A percentile compares a stretch with the other conserved stretches of the same genome.
Evolutionary conservation across 2,888 invertebrate genomes (phyloP).

Genomic region (Agrotis segetum): DNA sequence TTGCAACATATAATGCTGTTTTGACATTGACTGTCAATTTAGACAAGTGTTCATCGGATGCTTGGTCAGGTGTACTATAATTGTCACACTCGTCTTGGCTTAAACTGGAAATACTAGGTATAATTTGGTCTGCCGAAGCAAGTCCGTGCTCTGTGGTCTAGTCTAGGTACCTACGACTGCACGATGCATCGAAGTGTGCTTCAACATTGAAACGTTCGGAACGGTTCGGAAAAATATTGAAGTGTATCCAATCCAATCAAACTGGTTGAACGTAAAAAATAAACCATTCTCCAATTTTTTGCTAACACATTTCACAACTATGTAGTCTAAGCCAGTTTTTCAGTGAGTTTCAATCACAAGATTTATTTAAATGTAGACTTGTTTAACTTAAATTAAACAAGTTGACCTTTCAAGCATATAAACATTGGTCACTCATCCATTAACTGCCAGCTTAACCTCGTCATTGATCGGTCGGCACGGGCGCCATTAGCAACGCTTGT

Average conservation of each 20-base stretch:
- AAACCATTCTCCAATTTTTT: background rate
- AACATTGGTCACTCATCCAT: conserved; percentile 16
- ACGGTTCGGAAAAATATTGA: background rate
- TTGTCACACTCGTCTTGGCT: background rate
- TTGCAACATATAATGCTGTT: too few species aligned
- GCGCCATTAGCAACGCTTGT: conserved; percentile 27
- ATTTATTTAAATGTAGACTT: too few species aligned
- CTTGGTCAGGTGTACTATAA: too few species aligned
- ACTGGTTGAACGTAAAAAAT: background rate
- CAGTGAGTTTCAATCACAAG: background rate
- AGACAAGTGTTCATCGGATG: too few species aligned
- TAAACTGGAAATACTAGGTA: too few species aligned
- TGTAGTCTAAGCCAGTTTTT: background rate
- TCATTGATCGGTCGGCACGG: conserved; percentile 36
- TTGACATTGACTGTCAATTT: too few species aligned
- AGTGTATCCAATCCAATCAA: background rate
- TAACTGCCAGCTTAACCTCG: conserved; percentile 23
- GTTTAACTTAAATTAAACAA: background rate
- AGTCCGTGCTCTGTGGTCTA: background rate
- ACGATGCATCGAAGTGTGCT: background rate
- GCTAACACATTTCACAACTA: background rate
- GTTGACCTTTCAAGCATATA: conserved; percentile 2
- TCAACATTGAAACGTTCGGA: background rate
- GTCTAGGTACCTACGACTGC: too few species aligned
- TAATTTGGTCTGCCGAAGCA: background rate